Base-by-base conservation (phyloP, 2,113 vertebrate species). In the Pelmatolapia mariae region DNA sequence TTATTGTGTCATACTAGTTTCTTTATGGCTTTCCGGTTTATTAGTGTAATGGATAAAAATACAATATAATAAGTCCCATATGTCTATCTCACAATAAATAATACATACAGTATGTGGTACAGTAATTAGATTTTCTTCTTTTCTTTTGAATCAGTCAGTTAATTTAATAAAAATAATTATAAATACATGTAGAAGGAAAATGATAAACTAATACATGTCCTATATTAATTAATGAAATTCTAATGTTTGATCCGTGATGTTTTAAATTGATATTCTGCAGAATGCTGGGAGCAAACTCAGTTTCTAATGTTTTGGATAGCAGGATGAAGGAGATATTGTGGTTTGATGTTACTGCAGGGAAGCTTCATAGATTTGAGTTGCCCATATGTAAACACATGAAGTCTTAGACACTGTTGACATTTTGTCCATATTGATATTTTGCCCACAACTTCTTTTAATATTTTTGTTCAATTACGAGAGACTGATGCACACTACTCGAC, bases 251-350 rank as follows among this genome's bases (percentile, higher is more conserved):
- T 40, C 26, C 0, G 10, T n/a, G 40, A 24, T 97, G 73, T 52
- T 9, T 81, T 53, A 47, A 66, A 97, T 97, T 96, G 96, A 95
- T 97, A 96, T 71, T 96, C 96, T 97, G 97, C 96, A 97, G 97
- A 96, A 66, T 33, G 78, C 36, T 52, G 96, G 96, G 95, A 96
- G 96, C 97, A 95, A 96, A 96, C 96, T 96, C 97, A 94, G n/a
- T 19, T 50, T 43, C 26, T 86, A 68, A 53, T 68, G 87, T 91
- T 87, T 82, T 9, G 18, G 68, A 76, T 84, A 81, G 84, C 57
- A 86, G 82, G 33, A 79, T 87, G 84, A 80, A 76, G 59, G 3
- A 81, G 84, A 84, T 79, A 57, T 63, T 87, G 12, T 24, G 38
- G 52, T 71, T 83, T 87, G 82, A 73, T 91, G 84, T 92, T 89